These are phyloP conservation scores for Schrankia costaestrigalis DNA, from an alignment of 2,888 invertebrate species.

Conservation along the genomic window DNA sequence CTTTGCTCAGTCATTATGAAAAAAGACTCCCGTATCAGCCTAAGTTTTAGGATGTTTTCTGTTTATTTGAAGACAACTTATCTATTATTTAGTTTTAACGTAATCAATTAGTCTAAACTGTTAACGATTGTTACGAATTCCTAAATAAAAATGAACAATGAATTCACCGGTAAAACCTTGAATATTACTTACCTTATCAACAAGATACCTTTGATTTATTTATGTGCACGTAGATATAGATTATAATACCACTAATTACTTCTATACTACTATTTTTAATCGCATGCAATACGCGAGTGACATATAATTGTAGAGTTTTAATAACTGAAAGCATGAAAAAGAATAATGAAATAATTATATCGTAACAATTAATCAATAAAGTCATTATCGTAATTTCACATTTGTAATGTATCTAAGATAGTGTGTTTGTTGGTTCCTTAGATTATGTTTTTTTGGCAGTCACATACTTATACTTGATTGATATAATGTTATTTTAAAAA, in stretches of 20 bases:
- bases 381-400: slow-evolving; percentile 39
- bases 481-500: slow-evolving; percentile 27
- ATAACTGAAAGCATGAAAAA: not conserved
- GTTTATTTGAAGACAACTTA: no score
- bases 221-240: slow-evolving; percentile 4
- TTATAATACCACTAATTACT: not conserved
- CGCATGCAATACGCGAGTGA: not conserved
- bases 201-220: slow-evolving; percentile 5
- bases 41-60: no score
- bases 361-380: slow-evolving; percentile 32
- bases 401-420: slow-evolving; percentile 41
- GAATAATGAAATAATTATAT: slow-evolving; percentile 9
- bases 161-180: not conserved
- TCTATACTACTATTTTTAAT: slow-evolving; percentile 1
- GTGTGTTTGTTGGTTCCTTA: slow-evolving; percentile 35
- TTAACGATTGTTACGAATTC: not conserved
- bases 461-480: slow-evolving; percentile 38
- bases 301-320: not conserved
- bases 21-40: no score
- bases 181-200: slow-evolving; percentile 6
- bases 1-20: no score
- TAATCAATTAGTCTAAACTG: no score
- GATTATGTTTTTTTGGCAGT: slow-evolving; percentile 38
- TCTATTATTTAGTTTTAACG: no score
- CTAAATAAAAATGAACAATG: not conserved